Evolutionary conservation across 1,140 invertebrate genomes (phyloP), one percentile per base, ranked within the genome.

Genomic region (Muscidifurax raptorellus): DNA sequence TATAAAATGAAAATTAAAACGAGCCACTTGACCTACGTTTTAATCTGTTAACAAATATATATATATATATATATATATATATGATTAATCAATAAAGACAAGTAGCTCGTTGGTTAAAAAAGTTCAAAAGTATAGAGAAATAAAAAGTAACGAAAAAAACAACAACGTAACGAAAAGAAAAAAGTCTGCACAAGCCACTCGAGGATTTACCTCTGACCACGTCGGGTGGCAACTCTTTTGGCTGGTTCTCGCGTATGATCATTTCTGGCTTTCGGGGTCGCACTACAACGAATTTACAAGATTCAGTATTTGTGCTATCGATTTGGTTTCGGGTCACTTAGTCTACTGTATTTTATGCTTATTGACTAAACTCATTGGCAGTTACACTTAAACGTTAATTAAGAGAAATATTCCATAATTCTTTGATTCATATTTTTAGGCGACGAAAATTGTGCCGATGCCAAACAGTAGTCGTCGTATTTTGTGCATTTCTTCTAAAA

Each of bases 231-330:
- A 98, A 94, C 91, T 98, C 97, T 86, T 95, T 92, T 13, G 98
- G 98, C 91, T 97, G 95, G 94, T 96, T 98, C 94, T 98, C 97
- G 88, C 97, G 95, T 89, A 98, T 98, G 88, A 98, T 98, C 93
- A 98, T 94, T 93, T 98, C 97, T 86, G 96, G 96, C 91, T 97
- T 97, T 90, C 95, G 94, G 71, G 95, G 95, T 89, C 93, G 95
- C 80, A 94, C 95, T 94, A 91, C 15, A 86, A 86, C 59, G 93
- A 91, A 93, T 88, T 90, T 9, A 67, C 18, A 75, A 66, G 10
- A 75, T 82, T 82, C 59, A 82, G 25, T 72, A 52, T 28, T 22
- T 75, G 30, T 22, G n/a, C 30, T 83, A 40, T 75, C n/a, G 72
- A 40, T 22, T 44, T 30, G 40, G 40, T 75, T 40, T 75, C 52